A percentile compares a stretch with the other conserved stretches of the same genome.
These are phyloP conservation scores for Liopterus haemorrhoidalis DNA, from an alignment of 2,888 invertebrate genomes.

Conservation along the genomic window DNA sequence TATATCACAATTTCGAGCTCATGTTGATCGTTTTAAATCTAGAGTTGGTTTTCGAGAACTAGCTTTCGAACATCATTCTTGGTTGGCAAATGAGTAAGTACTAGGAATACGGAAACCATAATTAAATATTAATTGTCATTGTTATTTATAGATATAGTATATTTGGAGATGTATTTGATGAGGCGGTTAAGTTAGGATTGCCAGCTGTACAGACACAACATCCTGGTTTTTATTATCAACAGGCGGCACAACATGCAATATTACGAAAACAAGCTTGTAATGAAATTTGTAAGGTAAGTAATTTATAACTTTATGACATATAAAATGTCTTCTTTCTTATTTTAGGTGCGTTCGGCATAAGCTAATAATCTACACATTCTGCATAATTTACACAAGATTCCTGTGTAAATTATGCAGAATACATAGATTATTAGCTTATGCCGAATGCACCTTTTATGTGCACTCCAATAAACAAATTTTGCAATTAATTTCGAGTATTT, in stretches of 20 bases:
- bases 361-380: no score
- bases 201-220: constrained; percentile 94
- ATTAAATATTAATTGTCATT: constrained; percentile 6
- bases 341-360: no score
- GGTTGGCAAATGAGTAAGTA: constrained; percentile 87
- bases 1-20: constrained; percentile 87
- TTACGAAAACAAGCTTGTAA: constrained; percentile 70
- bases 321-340: constrained; percentile 2
- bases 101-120: not conserved
- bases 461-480: no score
- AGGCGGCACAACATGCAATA: constrained; percentile 84
- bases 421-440: no score
- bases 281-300: constrained; percentile 60
- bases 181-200: constrained; percentile 85
- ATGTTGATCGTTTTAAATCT: constrained; percentile 81
- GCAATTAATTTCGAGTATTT: no score
- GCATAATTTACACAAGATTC: no score
- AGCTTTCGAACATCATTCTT: constrained; percentile 90
- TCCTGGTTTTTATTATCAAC: constrained; percentile 94
- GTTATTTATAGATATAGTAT: constrained; percentile 52
- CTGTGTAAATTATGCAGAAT: no score
- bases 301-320: not conserved
- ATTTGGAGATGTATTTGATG: constrained; percentile 94
- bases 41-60: constrained; percentile 77
- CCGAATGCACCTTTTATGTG: no score